Evolutionary conservation across 2,797 vertebrate species (phyloP).

Genomic region (Xenopus petersii): DNA sequence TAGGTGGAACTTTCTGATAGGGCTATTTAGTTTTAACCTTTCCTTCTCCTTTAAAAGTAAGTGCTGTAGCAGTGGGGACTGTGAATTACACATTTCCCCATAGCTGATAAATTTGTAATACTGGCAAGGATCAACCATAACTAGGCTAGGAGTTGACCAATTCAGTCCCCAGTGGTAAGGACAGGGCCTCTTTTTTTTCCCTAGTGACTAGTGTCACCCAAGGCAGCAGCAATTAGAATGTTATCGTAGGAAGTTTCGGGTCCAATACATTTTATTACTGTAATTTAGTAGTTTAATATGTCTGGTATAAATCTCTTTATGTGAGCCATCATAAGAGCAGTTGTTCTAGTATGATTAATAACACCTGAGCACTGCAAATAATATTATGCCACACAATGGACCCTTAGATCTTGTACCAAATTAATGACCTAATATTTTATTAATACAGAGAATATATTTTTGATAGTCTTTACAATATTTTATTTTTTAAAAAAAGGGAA

Average conservation of each 20-base stretch:
- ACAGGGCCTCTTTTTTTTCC: too few relatives aligned
- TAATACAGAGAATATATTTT: constrained; percentile 4
- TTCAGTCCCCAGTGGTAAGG: too few relatives aligned
- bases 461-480: constrained; percentile 10
- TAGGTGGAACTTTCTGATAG: too few relatives aligned
- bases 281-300: background rate
- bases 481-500: constrained; percentile 1
- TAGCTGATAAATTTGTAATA: too few relatives aligned
- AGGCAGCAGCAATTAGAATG: background rate
- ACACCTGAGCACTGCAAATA: constrained; percentile 19
- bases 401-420: constrained; percentile 19
- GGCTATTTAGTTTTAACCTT: too few relatives aligned
- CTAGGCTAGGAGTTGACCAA: too few relatives aligned
- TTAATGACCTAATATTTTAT: constrained; percentile 23
- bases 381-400: background rate
- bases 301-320: constrained; percentile 4
- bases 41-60: too few relatives aligned
- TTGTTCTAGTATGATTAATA: constrained; percentile 20
- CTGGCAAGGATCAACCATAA: too few relatives aligned
- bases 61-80: too few relatives aligned
- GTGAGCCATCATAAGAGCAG: constrained; percentile 5
- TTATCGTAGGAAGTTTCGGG: background rate
- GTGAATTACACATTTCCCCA: too few relatives aligned
- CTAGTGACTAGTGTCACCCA: too few relatives aligned
- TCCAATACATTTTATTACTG: too few relatives aligned